Evolutionary conservation across 1,140 invertebrate genomes (phyloP), one percentile per base, ranked within the genome.

Genomic region (Mizuhopecten yessoensis): DNA sequence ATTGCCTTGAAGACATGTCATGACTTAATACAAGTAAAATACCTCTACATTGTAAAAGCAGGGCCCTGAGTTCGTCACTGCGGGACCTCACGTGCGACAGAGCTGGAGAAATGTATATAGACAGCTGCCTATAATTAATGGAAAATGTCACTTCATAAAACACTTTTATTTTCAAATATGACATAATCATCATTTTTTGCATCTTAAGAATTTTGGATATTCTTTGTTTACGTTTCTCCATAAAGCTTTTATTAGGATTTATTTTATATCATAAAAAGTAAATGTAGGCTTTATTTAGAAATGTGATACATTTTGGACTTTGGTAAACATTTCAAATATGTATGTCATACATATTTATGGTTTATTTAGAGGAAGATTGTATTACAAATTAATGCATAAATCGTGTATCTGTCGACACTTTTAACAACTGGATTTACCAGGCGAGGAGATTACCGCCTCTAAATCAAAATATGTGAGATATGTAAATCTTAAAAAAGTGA

Each of bases 91-190:
- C 17, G 57, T 75, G 17, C 15, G 57, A 0, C 57, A 75, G 57
- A 75, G 7, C 17, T 11, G 29, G 23, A 75, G 3, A 45, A 9
- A 45, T 45, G 42, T 45, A n/a, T 29, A 57, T 57, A 29, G n/a
- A n/a, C 57, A 75, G 57, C n/a, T 75, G n/a, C 23, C 57, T 23
- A 75, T 29, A 29, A 75, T 75, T 75, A 75, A 75, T 75, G 57
- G 23, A 29, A 29, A 29, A 75, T 75, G 57, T n/a, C 57, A 75
- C n/a, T 29, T 75, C 29, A 17, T 29, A 75, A 57, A 9, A 29
- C n/a, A 9, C 45, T 49, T 49, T 49, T 15, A 7, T 75, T 75
- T 75, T 75, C 3, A 29, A 29, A 5, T 75, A 75, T 75, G 57
- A 75, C 57, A 75, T 75, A 75, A 75, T 75, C 57, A n/a, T 75